phyloP scores from a whole-genome alignment of 1,140 invertebrate genomes.

The Procambarus virginalis region DNA sequence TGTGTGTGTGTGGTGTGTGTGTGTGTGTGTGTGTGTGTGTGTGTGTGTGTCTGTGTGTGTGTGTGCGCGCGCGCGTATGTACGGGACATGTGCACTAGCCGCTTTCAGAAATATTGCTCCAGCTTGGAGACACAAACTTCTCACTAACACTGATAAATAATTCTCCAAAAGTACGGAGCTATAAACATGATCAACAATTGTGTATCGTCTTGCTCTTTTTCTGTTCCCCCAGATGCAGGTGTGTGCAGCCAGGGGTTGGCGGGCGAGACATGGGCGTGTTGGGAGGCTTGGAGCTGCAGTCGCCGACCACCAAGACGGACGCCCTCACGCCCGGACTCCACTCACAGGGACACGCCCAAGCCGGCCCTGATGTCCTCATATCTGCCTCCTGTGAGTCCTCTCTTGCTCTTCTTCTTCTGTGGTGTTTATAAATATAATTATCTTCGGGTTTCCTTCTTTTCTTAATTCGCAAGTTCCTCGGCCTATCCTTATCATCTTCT shows the following conservation, averaged over 20 bases:
- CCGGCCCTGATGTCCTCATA: conserved; percentile 21
- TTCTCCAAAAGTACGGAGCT: background rate
- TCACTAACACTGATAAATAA: background rate
- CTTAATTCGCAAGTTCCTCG: too few species aligned
- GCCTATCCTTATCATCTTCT: too few species aligned
- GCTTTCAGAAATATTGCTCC: background rate
- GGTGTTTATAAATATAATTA: too few species aligned
- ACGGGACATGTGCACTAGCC: background rate
- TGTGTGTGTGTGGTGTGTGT: too few species aligned
- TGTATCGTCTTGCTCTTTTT: background rate
- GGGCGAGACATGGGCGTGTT: background rate
- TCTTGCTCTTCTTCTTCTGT: too few species aligned
- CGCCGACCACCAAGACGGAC: conserved; percentile 18
- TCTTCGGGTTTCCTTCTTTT: too few species aligned
- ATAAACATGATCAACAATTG: background rate
- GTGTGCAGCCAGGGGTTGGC: background rate
- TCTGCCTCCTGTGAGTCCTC: conserved; percentile 17
- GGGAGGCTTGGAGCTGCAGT: background rate
- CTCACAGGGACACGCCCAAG: background rate
- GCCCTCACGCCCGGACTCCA: background rate
- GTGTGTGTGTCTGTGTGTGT: too few species aligned
- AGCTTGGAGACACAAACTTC: too few species aligned
- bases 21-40: too few species aligned
- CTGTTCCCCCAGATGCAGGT: background rate
- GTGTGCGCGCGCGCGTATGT: background rate